Conservation (phyloP, 2,888 invertebrate species). For the Spisula solida region DNA sequence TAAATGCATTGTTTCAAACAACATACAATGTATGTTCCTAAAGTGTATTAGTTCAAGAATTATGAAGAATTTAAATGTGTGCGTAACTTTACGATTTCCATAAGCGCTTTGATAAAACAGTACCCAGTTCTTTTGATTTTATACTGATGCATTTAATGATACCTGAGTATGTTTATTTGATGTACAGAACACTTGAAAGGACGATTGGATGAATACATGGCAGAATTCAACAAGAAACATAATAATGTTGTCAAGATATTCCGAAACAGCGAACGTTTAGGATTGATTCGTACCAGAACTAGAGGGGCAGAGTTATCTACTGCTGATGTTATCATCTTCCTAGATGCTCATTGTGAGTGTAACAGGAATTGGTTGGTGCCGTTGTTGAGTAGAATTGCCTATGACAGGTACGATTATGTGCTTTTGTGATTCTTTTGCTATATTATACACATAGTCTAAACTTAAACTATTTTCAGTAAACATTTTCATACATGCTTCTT, state of each 20-base stretch:
- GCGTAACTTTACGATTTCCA: no score
- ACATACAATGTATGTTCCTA: no score
- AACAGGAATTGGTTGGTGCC: constrained; percentile 99
- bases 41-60: no score
- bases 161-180: constrained; percentile 36
- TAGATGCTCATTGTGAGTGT: constrained; percentile 98
- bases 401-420: constrained; percentile 89
- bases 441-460: not conserved
- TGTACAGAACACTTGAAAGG: constrained; percentile 91
- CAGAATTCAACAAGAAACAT: constrained; percentile 92
- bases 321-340: constrained; percentile 98
- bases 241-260: constrained; percentile 94
- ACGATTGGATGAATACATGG: constrained; percentile 95
- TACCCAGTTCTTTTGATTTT: not conserved
- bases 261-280: constrained; percentile 95
- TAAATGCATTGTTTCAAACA: no score
- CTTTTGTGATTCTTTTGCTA: not conserved
- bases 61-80: no score
- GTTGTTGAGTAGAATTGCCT: constrained; percentile 96
- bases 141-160: not conserved
- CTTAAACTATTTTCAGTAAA: no score
- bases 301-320: constrained; percentile 96
- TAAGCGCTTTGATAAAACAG: no score
- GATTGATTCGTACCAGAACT: constrained; percentile 97
- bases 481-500: no score